Evolutionary conservation across 2,113 vertebrate genomes (phyloP).

Genomic region (Brachyistius frenatus): DNA sequence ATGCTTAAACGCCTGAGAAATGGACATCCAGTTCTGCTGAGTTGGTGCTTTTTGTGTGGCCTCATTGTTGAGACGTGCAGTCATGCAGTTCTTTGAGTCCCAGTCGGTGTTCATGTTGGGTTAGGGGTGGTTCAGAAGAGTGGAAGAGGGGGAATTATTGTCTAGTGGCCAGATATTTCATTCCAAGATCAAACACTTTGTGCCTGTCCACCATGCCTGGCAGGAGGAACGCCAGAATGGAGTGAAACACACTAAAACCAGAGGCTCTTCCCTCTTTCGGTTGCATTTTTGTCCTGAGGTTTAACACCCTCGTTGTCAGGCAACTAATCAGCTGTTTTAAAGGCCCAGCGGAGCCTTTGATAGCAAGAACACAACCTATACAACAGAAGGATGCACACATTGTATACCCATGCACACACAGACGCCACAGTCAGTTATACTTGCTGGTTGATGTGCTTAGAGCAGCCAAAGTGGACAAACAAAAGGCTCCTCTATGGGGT

Average conservation of each 20-base stretch:
- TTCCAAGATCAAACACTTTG: constrained; percentile 70
- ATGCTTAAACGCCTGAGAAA: constrained; percentile 82
- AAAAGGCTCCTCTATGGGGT: constrained; percentile 85
- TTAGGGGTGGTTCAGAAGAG: constrained; percentile 65
- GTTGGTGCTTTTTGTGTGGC: constrained; percentile 79
- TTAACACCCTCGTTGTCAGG: constrained; percentile 51
- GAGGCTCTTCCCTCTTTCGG: constrained; percentile 45
- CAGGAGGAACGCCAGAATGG: constrained; percentile 43
- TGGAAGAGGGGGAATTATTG: constrained; percentile 61
- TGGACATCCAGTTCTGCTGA: constrained; percentile 82
- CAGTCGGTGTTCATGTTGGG: constrained; percentile 71
- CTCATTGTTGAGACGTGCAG: constrained; percentile 82
- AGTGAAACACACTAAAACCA: constrained; percentile 46
- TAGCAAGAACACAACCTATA: constrained; percentile 67
- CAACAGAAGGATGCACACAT: constrained; percentile 43
- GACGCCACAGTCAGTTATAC: constrained; percentile 60
- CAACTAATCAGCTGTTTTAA: constrained; percentile 69
- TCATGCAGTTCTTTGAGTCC: constrained; percentile 81
- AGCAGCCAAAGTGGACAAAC: constrained; percentile 80
- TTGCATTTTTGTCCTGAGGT: constrained; percentile 22
- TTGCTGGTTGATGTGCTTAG: constrained; percentile 78
- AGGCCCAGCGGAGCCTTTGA: constrained; percentile 73
- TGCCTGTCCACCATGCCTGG: constrained; percentile 58
- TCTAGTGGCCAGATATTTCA: constrained; percentile 68
- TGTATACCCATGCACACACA: constrained; percentile 46